Conservation (phyloP, 2,113 vertebrate genomes). For the Upupa epops region DNA sequence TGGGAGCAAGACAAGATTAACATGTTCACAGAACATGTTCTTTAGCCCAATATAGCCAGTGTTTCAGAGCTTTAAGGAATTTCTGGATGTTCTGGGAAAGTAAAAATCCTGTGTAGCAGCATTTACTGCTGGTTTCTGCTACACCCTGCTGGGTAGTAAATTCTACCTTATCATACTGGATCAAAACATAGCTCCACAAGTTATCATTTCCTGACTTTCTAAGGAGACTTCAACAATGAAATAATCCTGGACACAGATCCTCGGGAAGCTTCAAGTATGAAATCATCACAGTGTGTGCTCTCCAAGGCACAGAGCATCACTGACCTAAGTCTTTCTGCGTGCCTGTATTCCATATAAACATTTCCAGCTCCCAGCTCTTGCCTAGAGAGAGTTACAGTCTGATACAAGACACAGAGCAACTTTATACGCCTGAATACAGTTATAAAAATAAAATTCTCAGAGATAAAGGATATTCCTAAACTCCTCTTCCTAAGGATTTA, state of each 20-base stretch:
- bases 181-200: background rate
- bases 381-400: background rate
- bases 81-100: background rate
- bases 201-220: background rate
- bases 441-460: background rate
- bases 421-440: background rate
- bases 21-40: rapidly evolving
- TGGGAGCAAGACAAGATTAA: background rate
- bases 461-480: background rate
- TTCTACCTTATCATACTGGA: background rate
- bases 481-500: background rate
- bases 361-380: background rate
- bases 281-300: background rate
- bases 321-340: rapidly evolving
- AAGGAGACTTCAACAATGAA: background rate
- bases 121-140: background rate
- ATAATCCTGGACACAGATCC: background rate
- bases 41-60: background rate
- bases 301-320: background rate
- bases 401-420: background rate
- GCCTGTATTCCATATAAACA: background rate
- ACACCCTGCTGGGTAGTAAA: rapidly evolving
- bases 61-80: background rate
- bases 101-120: background rate
- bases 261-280: background rate